A percentile compares a stretch with the other conserved stretches of the same genome.
These are phyloP conservation scores for Dolichallabes microphthalmus DNA, from an alignment of 2,113 vertebrate genomes.

Conservation along the genomic window DNA sequence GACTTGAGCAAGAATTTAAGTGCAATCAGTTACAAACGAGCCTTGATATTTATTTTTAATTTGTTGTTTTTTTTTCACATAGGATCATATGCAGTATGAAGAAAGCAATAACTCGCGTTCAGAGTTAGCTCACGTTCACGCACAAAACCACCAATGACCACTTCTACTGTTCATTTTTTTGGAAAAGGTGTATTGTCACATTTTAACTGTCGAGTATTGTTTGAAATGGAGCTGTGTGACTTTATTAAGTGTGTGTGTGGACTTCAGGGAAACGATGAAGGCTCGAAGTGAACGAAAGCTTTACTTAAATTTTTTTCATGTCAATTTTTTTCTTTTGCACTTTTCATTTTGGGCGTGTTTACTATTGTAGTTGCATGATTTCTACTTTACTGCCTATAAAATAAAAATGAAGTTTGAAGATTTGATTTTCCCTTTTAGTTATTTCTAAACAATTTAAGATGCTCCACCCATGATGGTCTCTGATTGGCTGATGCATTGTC, in stretches of 20 bases:
- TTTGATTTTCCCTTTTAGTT: neutral
- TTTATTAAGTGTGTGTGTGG: neutral
- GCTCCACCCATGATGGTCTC: neutral
- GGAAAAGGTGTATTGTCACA: slow-evolving; percentile 36
- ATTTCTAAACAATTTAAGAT: neutral
- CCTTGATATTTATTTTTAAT: slow-evolving; percentile 78
- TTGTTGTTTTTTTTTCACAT: slow-evolving; percentile 72
- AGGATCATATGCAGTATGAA: slow-evolving; percentile 78
- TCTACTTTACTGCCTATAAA: slow-evolving; percentile 63
- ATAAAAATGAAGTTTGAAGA: slow-evolving; percentile 39
- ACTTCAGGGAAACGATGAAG: slow-evolving; percentile 56
- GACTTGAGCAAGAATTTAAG: slow-evolving; percentile 70
- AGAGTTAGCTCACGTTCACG: slow-evolving; percentile 22
- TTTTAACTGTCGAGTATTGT: slow-evolving; percentile 52
- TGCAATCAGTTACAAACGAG: slow-evolving; percentile 88
- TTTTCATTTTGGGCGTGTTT: slow-evolving; percentile 52
- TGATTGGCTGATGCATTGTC: neutral
- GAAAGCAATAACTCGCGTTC: slow-evolving; percentile 75
- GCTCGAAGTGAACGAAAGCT: slow-evolving; percentile 63
- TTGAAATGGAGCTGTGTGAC: slow-evolving; percentile 34
- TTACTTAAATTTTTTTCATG: slow-evolving; percentile 63
- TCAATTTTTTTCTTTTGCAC: slow-evolving; percentile 44
- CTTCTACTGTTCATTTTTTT: slow-evolving; percentile 61
- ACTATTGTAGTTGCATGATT: slow-evolving; percentile 66
- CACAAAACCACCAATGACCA: slow-evolving; percentile 58